These are phyloP conservation scores for Crocodylus rhombifer DNA, from an alignment of 2,797 vertebrate species.

Conservation along the genomic window DNA sequence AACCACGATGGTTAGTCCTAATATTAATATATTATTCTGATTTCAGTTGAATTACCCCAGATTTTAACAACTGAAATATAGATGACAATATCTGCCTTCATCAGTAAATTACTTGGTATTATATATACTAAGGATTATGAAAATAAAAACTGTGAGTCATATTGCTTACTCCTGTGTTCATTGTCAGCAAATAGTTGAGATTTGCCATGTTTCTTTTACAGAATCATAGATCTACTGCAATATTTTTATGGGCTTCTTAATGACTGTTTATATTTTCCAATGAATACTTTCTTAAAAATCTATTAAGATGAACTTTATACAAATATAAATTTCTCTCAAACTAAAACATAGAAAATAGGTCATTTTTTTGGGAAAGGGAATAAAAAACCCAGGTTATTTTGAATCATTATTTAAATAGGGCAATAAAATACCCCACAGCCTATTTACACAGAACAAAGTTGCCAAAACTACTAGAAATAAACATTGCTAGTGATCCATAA, in stretches of 20 bases:
- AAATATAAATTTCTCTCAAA: neutral
- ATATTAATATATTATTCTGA: neutral
- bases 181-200: neutral
- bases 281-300: neutral
- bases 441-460: conserved; percentile 11
- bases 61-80: neutral
- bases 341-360: neutral
- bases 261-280: neutral
- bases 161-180: neutral
- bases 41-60: neutral
- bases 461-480: neutral
- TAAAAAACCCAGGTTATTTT: neutral
- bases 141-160: neutral
- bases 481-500: neutral
- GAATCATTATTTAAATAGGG: conserved; percentile 21
- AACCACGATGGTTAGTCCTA: no score
- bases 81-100: neutral
- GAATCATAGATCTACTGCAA: neutral
- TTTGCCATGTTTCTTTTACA: neutral
- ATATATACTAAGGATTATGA: neutral
- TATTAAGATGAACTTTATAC: neutral
- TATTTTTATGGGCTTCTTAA: neutral
- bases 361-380: neutral
- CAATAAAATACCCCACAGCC: conserved; percentile 34
- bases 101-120: neutral